phyloP scores from a whole-genome alignment of 2,113 vertebrate genomes.

The Phrynocephalus versicolor region DNA sequence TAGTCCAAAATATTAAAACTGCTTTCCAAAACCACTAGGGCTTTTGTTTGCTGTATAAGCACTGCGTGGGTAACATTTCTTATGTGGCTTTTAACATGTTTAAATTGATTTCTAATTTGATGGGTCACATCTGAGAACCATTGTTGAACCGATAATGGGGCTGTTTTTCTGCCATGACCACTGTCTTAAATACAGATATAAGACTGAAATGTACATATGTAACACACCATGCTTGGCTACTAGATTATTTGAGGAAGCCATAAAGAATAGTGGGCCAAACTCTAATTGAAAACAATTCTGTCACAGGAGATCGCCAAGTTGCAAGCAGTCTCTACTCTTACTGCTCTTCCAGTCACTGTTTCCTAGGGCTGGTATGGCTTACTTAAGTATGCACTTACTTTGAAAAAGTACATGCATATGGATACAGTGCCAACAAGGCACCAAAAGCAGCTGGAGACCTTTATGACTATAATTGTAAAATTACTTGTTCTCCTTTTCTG shows the following conservation, averaged over 20 bases:
- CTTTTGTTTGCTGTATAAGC: not conserved
- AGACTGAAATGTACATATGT: not conserved
- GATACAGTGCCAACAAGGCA: not conserved
- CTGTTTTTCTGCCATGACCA: constrained; percentile 3
- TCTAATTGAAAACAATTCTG: not conserved
- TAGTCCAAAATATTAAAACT: constrained; percentile 22
- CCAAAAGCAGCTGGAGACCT: not conserved
- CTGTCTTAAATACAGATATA: not conserved
- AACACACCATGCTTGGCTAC: not conserved
- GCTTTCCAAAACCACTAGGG: not conserved
- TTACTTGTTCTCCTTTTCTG: not conserved
- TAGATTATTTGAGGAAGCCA: not conserved
- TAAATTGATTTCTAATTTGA: rapidly evolving
- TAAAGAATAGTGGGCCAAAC: not conserved
- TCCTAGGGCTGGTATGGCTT: not conserved
- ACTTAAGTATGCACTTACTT: too few species aligned
- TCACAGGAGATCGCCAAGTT: too few species aligned
- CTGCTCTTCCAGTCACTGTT: not conserved
- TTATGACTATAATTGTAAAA: not conserved
- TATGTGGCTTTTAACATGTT: rapidly evolving
- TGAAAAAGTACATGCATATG: not conserved
- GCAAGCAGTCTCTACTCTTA: not conserved
- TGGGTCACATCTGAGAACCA: rapidly evolving
- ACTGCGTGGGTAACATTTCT: not conserved
- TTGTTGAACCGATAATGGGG: not conserved